Evolutionary conservation across 1,140 invertebrate species (phyloP).

Genomic region (Leptinotarsa texana): DNA sequence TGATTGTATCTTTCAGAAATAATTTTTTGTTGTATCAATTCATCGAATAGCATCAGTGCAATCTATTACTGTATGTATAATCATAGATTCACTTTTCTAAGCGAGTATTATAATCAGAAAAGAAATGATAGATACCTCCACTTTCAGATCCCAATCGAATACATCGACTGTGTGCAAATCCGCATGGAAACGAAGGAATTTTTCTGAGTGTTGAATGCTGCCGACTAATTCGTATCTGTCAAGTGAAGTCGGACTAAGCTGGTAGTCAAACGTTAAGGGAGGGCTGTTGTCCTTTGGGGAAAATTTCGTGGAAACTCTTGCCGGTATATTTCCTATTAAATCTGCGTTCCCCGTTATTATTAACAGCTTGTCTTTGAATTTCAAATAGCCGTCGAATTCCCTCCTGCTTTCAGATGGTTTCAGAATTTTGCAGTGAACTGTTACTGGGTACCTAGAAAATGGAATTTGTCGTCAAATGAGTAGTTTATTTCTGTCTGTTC

Average conservation of each 20-base stretch:
- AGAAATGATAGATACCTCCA: constrained; percentile 39
- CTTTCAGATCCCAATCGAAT: constrained; percentile 48
- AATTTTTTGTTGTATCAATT: too few species aligned
- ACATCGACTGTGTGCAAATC: constrained; percentile 36
- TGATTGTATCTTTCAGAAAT: too few species aligned
- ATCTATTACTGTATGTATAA: too few species aligned
- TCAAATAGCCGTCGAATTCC: constrained; percentile 41
- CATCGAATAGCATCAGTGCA: too few species aligned
- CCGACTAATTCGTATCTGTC: constrained; percentile 41
- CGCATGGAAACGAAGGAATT: constrained; percentile 43
- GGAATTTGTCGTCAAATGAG: not conserved
- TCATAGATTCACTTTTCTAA: too few species aligned
- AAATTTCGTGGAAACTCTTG: constrained; percentile 45
- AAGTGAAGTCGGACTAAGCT: constrained; percentile 34
- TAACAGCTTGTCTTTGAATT: constrained; percentile 44
- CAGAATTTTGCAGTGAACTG: constrained; percentile 36
- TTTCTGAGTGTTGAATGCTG: constrained; percentile 37
- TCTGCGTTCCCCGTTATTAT: constrained; percentile 44
- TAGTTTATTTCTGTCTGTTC: too few species aligned
- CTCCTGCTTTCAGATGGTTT: constrained; percentile 29
- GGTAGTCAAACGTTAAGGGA: constrained; percentile 39
- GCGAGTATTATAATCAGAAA: not conserved
- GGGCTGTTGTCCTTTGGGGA: constrained; percentile 41
- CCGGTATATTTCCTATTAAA: constrained; percentile 40
- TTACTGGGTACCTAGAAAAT: constrained; percentile 43